Base-by-base conservation (phyloP, 2,888 invertebrate species). In the Sipha maydis region DNA sequence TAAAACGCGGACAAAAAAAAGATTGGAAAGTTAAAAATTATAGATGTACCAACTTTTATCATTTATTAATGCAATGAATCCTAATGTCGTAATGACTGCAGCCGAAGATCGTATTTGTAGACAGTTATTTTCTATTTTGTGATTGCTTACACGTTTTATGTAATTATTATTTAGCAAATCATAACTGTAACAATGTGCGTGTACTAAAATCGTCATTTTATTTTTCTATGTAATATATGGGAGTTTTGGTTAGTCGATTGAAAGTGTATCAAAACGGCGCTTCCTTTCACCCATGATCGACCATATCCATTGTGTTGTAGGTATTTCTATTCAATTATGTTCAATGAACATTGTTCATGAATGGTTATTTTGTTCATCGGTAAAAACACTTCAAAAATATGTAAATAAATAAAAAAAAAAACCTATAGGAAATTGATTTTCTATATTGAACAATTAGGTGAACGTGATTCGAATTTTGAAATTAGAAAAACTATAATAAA, bases 251-350 rank as follows among this genome's bases (percentile, higher is more conserved):
- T 56, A 28, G 21, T 11, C 19, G 71, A 71, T 71, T 56, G 85
- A 86, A 86, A 86, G 85, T 86, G 85, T 86, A 86, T 79, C 85
- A 86, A 86, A 86, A 86, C 71, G 54, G 34, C 79, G 85, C 78
- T 79, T 86, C 85, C 85, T 86, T 86, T 86, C 85, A 86, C 85
- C 85, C 54, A 79, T 71, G 79, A 79, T 71, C 79, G 34, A 56
- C 79, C 71, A 28, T 71, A 56, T 86, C 41, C 71, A 85, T 78
- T 85, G 79, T 79, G 78, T 38, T 48, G 48, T 75, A 5, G 69
- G 48, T 77, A 69, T 77, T 85, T 79, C 38, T 73, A 54, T 69
- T 71, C 79, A 54, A 38, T 19, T 11, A 19, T 54, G 21, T 28
- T 67, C 17, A 54, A 48, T 2, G 54, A 5, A 34, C 34, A 34